Base-by-base conservation (phyloP, 2,888 invertebrate species). In the Merodon equestris region DNA sequence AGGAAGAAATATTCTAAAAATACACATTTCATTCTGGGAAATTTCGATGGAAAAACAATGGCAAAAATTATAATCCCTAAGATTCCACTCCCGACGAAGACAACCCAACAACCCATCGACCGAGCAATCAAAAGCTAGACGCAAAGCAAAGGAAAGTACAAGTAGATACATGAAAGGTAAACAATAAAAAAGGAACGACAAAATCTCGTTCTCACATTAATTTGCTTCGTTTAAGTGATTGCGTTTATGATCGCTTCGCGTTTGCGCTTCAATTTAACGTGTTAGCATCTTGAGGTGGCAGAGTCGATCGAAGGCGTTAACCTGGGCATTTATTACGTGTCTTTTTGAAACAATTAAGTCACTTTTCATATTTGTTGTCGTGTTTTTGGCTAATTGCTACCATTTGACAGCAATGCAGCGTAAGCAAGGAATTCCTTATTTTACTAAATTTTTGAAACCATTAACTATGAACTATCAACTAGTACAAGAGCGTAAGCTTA, bases 201-300 rank as follows among this genome's bases (percentile, higher is more conserved):
- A 68, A 53, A 54, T n/a, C 40, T 42, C 58, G 27, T 79, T 79
- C 79, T 63, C 79, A 79, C 79, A 79, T 79, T 79, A 73, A 79
- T 79, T 79, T 68, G 63, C 63, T 79, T 60, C 60, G 48, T 63
- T 74, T 61, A 68, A 58, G 68, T 58, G 38, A 74, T 66, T 67
- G 63, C 54, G 67, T 58, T 61, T 68, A 57, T 53, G 64, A 79
- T 73, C 74, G 79, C 53, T 64, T 79, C 63, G 54, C 68, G 58
- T 79, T 74, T 58, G 61, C 58, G 68, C 63, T 79, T 54, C 57
- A 53, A 63, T 77, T 64, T 79, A 57, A 74, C 63, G 79, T 74
- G 74, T 74, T 47, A 79, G 68, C 64, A 40, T 53, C 74, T 73
- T 10, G 18, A 56, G 45, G 56, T 48, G 27, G 57, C 51, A 38